A percentile compares a stretch with the other conserved stretches of the same genome.
Evolutionary conservation across 1,140 invertebrate genomes (phyloP).

Genomic region (Diachasmimorpha longicaudata): DNA sequence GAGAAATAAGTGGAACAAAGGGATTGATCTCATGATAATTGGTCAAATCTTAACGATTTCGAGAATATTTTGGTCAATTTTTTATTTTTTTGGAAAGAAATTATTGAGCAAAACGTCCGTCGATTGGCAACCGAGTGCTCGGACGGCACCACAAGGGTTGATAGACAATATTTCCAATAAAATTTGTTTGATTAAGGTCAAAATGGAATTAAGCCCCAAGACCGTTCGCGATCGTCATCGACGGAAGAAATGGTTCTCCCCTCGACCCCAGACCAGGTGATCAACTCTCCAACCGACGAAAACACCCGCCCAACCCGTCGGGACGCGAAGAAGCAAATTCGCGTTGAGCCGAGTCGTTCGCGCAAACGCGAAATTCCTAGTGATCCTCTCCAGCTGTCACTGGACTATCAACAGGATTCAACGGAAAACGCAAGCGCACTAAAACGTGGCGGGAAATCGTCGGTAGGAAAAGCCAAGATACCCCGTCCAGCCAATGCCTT

Average conservation of each 20-base stretch:
- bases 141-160: too few species aligned
- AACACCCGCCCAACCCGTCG: background rate
- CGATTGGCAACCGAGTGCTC: too few species aligned
- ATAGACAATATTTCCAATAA: too few species aligned
- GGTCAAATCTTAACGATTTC: too few species aligned
- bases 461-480: constrained; percentile 59
- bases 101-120: too few species aligned
- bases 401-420: constrained; percentile 26
- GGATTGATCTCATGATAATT: too few species aligned
- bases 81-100: too few species aligned
- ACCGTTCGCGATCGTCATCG: background rate
- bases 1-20: too few species aligned
- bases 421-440: constrained; percentile 6
- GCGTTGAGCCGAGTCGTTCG: constrained; percentile 38
- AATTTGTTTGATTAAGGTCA: too few species aligned
- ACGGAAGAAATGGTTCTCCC: background rate
- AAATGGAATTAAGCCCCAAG: background rate
- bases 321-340: constrained; percentile 36
- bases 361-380: constrained; percentile 27
- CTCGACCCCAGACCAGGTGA: constrained; percentile 17
- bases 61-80: too few species aligned
- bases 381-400: constrained; percentile 36
- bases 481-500: constrained; percentile 71
- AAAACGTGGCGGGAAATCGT: constrained; percentile 7
- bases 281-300: constrained; percentile 38